Evolutionary conservation across 2,888 invertebrate species (phyloP).

Genomic region (Lacanobia wlatinum): DNA sequence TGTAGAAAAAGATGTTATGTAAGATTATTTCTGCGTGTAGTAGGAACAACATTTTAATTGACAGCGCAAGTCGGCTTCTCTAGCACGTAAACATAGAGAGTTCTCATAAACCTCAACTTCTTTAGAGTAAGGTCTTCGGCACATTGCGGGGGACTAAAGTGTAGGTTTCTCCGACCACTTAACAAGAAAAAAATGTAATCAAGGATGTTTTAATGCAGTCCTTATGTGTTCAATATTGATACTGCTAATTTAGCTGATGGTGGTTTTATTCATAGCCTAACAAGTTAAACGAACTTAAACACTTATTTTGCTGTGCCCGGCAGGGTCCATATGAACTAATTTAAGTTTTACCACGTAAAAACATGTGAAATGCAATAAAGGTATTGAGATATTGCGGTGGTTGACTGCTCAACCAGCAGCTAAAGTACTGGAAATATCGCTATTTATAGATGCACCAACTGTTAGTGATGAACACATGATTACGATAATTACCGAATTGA

Average conservation of each 20-base stretch:
- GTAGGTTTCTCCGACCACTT: not conserved
- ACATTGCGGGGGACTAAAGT: too few species aligned
- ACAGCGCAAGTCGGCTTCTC: not conserved
- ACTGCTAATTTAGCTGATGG: not conserved
- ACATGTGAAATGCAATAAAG: too few species aligned
- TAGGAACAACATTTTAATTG: not conserved
- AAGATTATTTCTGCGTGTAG: not conserved
- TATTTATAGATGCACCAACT: too few species aligned
- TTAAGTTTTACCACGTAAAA: too few species aligned
- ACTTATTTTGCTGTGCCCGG: too few species aligned
- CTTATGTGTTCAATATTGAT: not conserved
- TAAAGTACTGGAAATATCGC: not conserved
- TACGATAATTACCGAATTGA: constrained; percentile 90
- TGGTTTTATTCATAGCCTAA: not conserved
- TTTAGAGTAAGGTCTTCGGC: too few species aligned
- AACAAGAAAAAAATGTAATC: not conserved
- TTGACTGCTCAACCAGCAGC: too few species aligned
- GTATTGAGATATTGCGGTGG: too few species aligned
- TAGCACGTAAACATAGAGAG: not conserved
- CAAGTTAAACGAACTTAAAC: not conserved
- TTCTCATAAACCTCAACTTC: too few species aligned
- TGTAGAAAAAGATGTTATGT: constrained; percentile 56
- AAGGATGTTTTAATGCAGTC: not conserved
- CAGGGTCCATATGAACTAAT: too few species aligned
- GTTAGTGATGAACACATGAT: too few species aligned